Evolutionary conservation across 2,797 vertebrate species (phyloP), one percentile per base, ranked within the genome.

Genomic region (Loris lydekkerianus): DNA sequence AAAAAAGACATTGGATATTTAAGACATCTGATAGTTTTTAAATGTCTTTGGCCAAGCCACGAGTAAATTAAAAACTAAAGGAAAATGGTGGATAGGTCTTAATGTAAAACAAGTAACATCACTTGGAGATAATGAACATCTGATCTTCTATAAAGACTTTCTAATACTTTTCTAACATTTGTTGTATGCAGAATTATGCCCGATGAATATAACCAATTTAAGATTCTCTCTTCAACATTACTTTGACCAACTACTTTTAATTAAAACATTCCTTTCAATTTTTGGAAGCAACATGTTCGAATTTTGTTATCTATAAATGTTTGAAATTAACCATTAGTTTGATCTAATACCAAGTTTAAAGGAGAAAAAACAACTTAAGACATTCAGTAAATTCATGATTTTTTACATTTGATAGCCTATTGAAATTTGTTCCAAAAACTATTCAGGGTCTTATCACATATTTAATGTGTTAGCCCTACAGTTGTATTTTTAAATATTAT

Each of bases 191-290:
- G 84, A 86, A 73, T 69, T 80, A 18, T 65, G 78, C 46, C 46
- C 61, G 43, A 63, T 61, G 29, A 88, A 49, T 69, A 60, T 63
- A 15, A 73, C 31, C 58, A 73, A 25, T 85, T 89, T 1, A n/a
- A 82, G 27, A 27, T 69, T 27, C 89, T 53, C 27, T 90, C 23
- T 92, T 93, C 67, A 92, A 69, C 29, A 89, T 73, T 89, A 58
- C 1, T 37, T 90, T 93, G 29, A 85, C 60, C 43, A 94, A 94
- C 18, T 87, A 82, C 23, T 84, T 97, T 96, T 91, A 97, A 88
- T 65, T 70, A 83, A 96, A 89, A 70, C 10, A 53, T 89, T 96
- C 29, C 40, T 94, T 94, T 72, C 29, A 92, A 65, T 72, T 8
- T 88, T 94, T 93, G 6, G n/a, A 82, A 94, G 23, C 53, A 89